Evolutionary conservation across 1,140 invertebrate genomes (phyloP).

Genomic region (Lithobius niger): DNA sequence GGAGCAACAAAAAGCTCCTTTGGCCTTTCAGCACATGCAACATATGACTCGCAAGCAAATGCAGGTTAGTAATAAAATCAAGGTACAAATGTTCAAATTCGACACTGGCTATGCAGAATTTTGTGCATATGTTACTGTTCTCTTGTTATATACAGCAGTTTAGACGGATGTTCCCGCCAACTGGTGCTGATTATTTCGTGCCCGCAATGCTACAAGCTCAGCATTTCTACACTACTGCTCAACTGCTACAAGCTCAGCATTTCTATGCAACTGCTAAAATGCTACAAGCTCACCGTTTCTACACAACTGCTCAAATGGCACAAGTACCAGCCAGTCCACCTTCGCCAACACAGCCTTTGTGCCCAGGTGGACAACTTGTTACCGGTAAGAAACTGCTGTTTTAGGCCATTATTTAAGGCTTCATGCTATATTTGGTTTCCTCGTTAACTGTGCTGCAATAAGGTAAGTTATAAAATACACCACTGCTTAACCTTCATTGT

Average conservation of each 20-base stretch:
- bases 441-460: too few species aligned
- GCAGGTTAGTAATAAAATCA: constrained; percentile 37
- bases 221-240: too few species aligned
- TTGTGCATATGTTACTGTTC: not conserved
- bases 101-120: not conserved
- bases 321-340: constrained; percentile 73
- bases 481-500: too few species aligned
- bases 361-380: constrained; percentile 15
- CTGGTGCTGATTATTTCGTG: constrained; percentile 75
- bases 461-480: too few species aligned
- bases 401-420: too few species aligned
- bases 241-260: too few species aligned
- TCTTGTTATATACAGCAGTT: not conserved
- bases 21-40: constrained; percentile 96
- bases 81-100: not conserved
- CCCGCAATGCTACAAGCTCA: constrained; percentile 72
- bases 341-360: constrained; percentile 61
- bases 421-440: too few species aligned
- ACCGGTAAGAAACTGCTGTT: not conserved
- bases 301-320: constrained; percentile 69
- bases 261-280: too few species aligned
- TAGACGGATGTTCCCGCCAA: constrained; percentile 65
- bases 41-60: constrained; percentile 90
- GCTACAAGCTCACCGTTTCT: too few species aligned
- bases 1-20: constrained; percentile 94